These are phyloP conservation scores for Tachuris rubrigastra DNA, from an alignment of 2,113 vertebrate species.

Conservation along the genomic window DNA sequence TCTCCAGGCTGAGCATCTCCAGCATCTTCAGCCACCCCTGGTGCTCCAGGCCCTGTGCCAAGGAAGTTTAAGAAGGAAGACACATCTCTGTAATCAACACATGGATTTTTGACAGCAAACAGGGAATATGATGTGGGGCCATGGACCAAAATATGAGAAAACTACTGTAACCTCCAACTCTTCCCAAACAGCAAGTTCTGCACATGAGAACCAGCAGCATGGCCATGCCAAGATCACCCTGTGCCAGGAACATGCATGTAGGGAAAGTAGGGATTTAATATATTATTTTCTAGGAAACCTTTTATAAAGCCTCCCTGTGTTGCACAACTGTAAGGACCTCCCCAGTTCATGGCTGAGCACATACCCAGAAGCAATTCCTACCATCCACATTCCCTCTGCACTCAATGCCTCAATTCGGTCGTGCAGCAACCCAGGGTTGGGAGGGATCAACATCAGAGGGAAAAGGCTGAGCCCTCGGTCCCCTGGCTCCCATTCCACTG, in stretches of 20 bases:
- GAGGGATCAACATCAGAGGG: not conserved
- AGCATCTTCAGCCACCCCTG: not conserved
- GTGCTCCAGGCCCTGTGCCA: not conserved
- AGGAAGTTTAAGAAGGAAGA: not conserved
- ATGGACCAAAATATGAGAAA: not conserved
- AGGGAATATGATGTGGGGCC: accelerated
- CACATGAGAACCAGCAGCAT: accelerated
- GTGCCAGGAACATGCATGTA: not conserved
- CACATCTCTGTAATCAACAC: not conserved
- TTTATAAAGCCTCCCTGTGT: not conserved
- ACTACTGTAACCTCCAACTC: not conserved
- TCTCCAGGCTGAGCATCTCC: not conserved
- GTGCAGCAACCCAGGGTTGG: not conserved
- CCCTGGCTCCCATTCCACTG: not conserved
- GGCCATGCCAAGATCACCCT: not conserved
- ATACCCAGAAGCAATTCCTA: not conserved
- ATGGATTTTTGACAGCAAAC: not conserved
- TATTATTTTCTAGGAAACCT: not conserved
- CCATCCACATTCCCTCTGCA: not conserved
- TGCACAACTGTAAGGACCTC: not conserved
- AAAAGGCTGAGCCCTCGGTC: not conserved
- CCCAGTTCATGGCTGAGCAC: not conserved
- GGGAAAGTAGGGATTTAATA: not conserved
- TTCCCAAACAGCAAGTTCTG: not conserved
- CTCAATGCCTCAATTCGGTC: not conserved